These are phyloP conservation scores for Zaprionus gabonicus DNA, from an alignment of 1,140 invertebrate genomes.

Conservation along the genomic window DNA sequence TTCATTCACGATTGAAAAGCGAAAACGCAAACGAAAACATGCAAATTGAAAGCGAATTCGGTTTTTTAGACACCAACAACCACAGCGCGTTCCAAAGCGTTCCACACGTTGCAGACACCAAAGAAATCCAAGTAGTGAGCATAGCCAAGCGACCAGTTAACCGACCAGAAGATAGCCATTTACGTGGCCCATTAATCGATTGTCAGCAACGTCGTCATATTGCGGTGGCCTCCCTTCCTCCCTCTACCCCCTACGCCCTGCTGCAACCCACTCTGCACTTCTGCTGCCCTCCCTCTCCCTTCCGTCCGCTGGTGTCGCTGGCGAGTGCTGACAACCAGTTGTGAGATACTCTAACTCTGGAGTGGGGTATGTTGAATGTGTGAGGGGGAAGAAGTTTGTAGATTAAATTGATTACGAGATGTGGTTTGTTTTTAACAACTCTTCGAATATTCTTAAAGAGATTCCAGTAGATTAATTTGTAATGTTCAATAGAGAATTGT, in stretches of 20 bases:
- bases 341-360: constrained; percentile 21
- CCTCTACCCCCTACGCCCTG: not conserved
- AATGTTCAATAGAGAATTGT: no score
- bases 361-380: not conserved
- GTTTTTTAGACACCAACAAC: constrained; percentile 43
- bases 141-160: constrained; percentile 23
- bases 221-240: not conserved
- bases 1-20: constrained; percentile 62
- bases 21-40: constrained; percentile 62
- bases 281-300: not conserved
- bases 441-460: no score
- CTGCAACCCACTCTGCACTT: not conserved
- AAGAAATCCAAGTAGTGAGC: constrained; percentile 12
- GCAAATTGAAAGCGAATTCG: constrained; percentile 79
- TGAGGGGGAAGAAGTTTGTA: not conserved
- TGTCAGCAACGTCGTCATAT: constrained; percentile 76
- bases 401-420: no score
- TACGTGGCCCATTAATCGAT: constrained; percentile 81
- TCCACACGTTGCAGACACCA: not conserved
- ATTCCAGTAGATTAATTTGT: no score
- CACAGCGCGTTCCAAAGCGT: not conserved
- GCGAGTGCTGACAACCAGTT: constrained; percentile 66
- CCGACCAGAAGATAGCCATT: constrained; percentile 81
- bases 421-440: not conserved
- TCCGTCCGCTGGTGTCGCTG: constrained; percentile 20